Base-by-base conservation (phyloP, 2,113 vertebrate species). In the Pelusios castaneus region DNA sequence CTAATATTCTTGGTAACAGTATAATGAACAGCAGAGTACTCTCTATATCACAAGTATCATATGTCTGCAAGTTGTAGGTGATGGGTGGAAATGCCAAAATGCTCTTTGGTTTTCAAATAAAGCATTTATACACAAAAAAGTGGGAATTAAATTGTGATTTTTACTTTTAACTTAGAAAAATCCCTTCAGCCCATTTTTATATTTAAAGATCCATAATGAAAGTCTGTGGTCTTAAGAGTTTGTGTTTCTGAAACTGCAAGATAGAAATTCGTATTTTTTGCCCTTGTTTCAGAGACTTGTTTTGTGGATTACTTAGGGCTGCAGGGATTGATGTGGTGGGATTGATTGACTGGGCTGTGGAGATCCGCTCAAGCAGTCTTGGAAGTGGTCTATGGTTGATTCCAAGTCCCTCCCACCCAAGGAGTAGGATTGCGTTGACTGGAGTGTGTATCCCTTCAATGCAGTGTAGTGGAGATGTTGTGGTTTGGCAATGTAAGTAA, bases 31-130 rank as follows among this genome's bases (percentile, higher is more conserved):
- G 60, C 81, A 82, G 47, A 80, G 60, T 83, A 87, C 63, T 90
- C 43, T 73, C n/a, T 92, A 24, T 91, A 12, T 49, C 51, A 73
- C 49, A 80, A 85, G 55, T 85, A 5, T 51, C 25, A 12, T 87
- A 24, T 43, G 21, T 95, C 82, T 97, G 84, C 93, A 95, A 95
- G 87, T 85, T 82, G 80, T 92, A 91, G 29, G 87, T 91, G 75
- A 45, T 88, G 79, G 52, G 52, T 45, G 93, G 93, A 93, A 96
- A 90, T 92, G 31, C 63, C 49, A 91, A 89, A 94, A 85, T 79
- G 41, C 58, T 67, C n/a, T 95, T 96, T 89, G 81, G 80, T 90
- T 95, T 95, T 27, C n/a, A 84, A 49, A 93, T 94, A 12, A 45
- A 91, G 52, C 70, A 87, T 92, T 80, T 73, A 67, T 84, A 51